Percentiles rank a stretch among this genome's conserved stretches.
Evolutionary conservation across 2,888 invertebrate genomes (phyloP).

Genomic region (Euphydryas editha): DNA sequence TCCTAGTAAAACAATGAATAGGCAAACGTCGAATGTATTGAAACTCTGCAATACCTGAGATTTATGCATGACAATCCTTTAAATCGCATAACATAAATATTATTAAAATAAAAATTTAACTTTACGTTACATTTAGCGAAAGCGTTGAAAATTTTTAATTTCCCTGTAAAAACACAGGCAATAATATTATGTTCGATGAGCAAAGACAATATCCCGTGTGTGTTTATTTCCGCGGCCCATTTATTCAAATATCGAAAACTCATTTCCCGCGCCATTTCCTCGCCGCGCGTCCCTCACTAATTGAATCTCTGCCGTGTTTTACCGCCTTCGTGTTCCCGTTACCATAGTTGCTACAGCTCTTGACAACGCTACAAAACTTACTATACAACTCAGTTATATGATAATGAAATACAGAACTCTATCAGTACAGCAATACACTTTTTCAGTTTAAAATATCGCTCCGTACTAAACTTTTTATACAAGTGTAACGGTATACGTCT

Average conservation of each 20-base stretch:
- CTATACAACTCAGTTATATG: neutral
- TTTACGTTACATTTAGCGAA: neutral
- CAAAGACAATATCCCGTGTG: constrained; percentile 73
- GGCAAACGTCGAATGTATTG: constrained; percentile 16
- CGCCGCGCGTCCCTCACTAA: constrained; percentile 49
- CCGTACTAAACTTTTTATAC: too few species aligned
- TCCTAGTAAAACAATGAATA: constrained; percentile 36
- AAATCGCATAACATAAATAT: neutral
- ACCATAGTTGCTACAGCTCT: neutral
- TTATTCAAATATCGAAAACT: constrained; percentile 78
- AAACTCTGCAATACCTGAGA: neutral
- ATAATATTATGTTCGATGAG: constrained; percentile 54
- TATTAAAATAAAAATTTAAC: neutral
- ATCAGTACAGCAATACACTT: neutral
- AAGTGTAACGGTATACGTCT: neutral
- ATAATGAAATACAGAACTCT: neutral
- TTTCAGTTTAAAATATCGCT: neutral
- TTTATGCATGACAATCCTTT: neutral
- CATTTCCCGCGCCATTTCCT: constrained; percentile 78
- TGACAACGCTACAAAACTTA: constrained; percentile 11
- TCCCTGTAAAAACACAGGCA: constrained; percentile 49
- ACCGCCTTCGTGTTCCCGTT: constrained; percentile 1
- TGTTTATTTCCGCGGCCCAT: constrained; percentile 76
- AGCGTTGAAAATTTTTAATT: constrained; percentile 44
- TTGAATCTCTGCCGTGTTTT: constrained; percentile 48